Conservation (phyloP, 1,140 invertebrate species). For the Lasioglossum albipes region DNA sequence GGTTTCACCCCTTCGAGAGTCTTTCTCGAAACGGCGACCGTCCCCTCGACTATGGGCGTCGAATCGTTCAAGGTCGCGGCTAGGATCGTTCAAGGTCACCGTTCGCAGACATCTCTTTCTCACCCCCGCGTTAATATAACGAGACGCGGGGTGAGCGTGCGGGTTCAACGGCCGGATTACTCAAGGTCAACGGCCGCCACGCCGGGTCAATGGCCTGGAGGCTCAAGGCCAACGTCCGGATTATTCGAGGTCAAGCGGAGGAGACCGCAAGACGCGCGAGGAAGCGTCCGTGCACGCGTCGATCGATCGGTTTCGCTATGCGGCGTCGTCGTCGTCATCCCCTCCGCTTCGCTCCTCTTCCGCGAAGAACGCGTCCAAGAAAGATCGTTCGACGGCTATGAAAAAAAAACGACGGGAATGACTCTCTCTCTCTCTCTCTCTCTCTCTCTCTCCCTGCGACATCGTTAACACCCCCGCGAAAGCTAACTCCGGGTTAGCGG, state of each 20-base stretch:
- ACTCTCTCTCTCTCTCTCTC: no score
- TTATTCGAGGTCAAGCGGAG: constrained; percentile 53
- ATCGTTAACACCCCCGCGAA: no score
- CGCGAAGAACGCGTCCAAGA: no score
- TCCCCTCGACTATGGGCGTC: not conserved
- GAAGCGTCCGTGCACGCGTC: not conserved
- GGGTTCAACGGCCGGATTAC: constrained; percentile 52
- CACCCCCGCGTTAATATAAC: not conserved
- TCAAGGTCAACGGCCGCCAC: constrained; percentile 54
- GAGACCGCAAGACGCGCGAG: constrained; percentile 7
- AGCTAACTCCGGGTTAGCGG: no score
- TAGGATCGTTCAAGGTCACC: constrained; percentile 31
- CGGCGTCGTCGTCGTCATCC: not conserved
- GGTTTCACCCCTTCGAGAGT: not conserved
- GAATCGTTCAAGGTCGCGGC: constrained; percentile 47
- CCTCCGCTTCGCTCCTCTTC: no score
- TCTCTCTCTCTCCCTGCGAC: no score
- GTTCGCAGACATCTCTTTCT: constrained; percentile 8
- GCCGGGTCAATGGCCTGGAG: constrained; percentile 46
- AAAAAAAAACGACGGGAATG: no score
- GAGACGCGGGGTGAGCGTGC: not conserved
- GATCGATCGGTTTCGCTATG: constrained; percentile 15
- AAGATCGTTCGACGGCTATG: no score
- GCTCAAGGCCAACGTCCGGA: constrained; percentile 55
- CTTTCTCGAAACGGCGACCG: not conserved